Evolutionary conservation across 2,888 invertebrate species (phyloP).

Genomic region (Miltochrista miniata): DNA sequence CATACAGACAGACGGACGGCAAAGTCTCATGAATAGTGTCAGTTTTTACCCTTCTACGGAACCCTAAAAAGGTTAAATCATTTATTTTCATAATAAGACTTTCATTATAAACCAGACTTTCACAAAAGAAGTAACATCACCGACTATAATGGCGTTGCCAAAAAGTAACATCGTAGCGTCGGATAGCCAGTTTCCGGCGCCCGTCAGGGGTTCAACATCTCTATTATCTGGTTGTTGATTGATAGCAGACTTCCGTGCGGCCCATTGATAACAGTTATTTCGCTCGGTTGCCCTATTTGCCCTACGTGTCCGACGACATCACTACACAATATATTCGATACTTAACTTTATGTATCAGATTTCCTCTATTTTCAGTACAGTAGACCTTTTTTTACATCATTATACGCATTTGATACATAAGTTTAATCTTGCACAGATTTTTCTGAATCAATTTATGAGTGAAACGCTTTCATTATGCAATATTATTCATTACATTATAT

Average conservation of each 20-base stretch:
- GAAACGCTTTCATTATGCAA: conserved; percentile 27
- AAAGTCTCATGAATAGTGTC: too few relatives aligned
- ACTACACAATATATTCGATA: conserved; percentile 45
- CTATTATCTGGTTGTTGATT: conserved; percentile 73
- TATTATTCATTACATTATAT: conserved; percentile 35
- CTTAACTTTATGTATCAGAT: conserved; percentile 46
- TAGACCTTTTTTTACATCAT: too few relatives aligned
- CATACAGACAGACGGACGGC: too few relatives aligned
- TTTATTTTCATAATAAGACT: too few relatives aligned
- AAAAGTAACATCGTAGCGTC: conserved; percentile 42
- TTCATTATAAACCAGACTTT: background rate
- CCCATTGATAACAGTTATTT: conserved; percentile 54
- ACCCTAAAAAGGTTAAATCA: too few relatives aligned
- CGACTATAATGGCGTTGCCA: conserved; percentile 30
- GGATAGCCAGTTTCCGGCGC: conserved; percentile 58
- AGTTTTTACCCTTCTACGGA: too few relatives aligned
- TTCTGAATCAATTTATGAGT: conserved; percentile 26
- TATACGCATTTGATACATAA: background rate
- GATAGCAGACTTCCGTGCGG: conserved; percentile 71
- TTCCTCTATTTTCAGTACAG: conserved; percentile 44
- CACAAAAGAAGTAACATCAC: conserved; percentile 12
- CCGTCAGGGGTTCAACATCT: conserved; percentile 68
- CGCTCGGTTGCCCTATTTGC: conserved; percentile 60
- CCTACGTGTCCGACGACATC: conserved; percentile 34
- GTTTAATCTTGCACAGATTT: conserved; percentile 1